Evolutionary conservation across 1,140 invertebrate genomes (phyloP), one percentile per base, ranked within the genome.

Genomic region (Aricia agestis): DNA sequence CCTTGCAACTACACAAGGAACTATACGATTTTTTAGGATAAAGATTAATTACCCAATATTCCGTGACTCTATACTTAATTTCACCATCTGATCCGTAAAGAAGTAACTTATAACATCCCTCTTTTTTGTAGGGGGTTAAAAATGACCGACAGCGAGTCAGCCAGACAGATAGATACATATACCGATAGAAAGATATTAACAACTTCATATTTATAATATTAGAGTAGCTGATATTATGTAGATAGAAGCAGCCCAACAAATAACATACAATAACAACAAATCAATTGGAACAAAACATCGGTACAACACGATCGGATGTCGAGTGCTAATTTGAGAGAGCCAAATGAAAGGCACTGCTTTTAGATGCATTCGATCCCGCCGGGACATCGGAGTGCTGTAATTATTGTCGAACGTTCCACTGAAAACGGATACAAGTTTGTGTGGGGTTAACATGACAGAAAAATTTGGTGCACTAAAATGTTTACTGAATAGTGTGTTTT

Each of bases 271-370:
- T 5, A 32, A 36, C 36, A 9, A 13, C 45, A 13, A 52, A 52
- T 52, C 45, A 52, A 52, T 52, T 1, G 45, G 45, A 52, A 52
- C 45, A 52, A 52, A 52, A 52, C 45, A 52, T 52, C 45, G 45
- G 45, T 15, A 15, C 45, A 52, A 52, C 45, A 52, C 13, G 36
- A 36, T 59, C 32, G 58, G 59, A 67, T 67, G 42, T 19, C 57
- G 32, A 59, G 68, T 59, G 57, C 68, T 81, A 84, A 82, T 80
- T 84, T 79, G 11, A 72, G 75, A 71, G 68, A 67, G 68, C 72
- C 68, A 76, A 84, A 82, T 84, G 78, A 81, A 79, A 81, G 81
- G 78, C 75, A 75, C 72, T 75, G 74, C 71, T 81, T 79, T 81
- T 79, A 74, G 71, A 76, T 79, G 82, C 77, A 80, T 78, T 74